phyloP scores from a whole-genome alignment of 2,113 vertebrate genomes.

The Electrona antarctica region DNA sequence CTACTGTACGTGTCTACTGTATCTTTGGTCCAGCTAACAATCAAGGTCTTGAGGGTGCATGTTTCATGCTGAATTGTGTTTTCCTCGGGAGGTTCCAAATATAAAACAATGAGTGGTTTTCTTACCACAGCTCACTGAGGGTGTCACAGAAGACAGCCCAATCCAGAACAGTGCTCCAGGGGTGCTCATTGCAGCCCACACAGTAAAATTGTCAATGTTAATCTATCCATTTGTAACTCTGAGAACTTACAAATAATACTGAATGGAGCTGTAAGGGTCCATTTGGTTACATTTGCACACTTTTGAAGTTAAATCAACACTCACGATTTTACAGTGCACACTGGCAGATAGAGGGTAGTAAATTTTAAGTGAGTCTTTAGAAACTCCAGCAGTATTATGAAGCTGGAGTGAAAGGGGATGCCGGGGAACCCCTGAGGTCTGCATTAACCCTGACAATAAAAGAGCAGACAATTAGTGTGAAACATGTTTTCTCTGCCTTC shows the following conservation, averaged over 20 bases:
- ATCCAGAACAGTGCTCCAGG: conserved; percentile 57
- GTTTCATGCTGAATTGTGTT: conserved; percentile 60
- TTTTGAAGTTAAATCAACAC: too few relatives aligned
- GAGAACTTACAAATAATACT: too few relatives aligned
- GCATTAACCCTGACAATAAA: conserved; percentile 81
- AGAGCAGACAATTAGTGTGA: conserved; percentile 81
- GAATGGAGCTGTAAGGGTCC: too few relatives aligned
- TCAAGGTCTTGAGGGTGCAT: conserved; percentile 33
- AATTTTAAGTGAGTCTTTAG: conserved; percentile 76
- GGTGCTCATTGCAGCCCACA: conserved; percentile 56
- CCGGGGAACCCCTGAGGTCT: conserved; percentile 76
- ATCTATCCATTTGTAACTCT: too few relatives aligned
- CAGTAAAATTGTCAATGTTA: too few relatives aligned
- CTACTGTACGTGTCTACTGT: conserved; percentile 20
- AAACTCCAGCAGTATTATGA: conserved; percentile 68
- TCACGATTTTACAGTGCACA: conserved; percentile 13
- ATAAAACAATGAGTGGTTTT: conserved; percentile 59
- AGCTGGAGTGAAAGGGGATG: conserved; percentile 69
- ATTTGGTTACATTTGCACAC: too few relatives aligned
- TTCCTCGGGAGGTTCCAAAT: conserved; percentile 47
- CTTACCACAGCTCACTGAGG: conserved; percentile 55
- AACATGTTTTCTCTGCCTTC: conserved; percentile 81
- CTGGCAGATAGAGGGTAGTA: conserved; percentile 78
- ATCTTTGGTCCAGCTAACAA: conserved; percentile 11
- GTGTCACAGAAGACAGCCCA: conserved; percentile 60